Percentiles rank a stretch among this genome's conserved stretches.
Evolutionary conservation across 2,113 vertebrate species (phyloP).

Genomic region (Sinocyclocheilus anophthalmus): DNA sequence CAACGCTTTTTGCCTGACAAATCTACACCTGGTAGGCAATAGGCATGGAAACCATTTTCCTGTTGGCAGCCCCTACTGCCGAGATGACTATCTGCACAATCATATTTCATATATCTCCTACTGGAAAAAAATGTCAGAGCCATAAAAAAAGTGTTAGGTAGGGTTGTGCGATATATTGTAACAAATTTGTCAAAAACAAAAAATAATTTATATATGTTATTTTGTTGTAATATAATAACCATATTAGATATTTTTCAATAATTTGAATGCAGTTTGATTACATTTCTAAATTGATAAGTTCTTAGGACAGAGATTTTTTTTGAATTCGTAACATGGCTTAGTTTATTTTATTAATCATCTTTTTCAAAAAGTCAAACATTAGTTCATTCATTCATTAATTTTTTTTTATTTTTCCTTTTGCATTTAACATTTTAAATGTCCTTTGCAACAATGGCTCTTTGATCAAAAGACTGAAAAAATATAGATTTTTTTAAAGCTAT

Average conservation of each 20-base stretch:
- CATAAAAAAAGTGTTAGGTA: too few species aligned
- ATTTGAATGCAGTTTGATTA: neutral
- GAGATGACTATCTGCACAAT: slow-evolving; percentile 20
- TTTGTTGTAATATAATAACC: neutral
- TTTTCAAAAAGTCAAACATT: neutral
- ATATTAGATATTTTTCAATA: neutral
- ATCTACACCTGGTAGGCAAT: slow-evolving; percentile 74
- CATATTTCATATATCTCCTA: neutral
- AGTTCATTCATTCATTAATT: neutral
- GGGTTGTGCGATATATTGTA: too few species aligned
- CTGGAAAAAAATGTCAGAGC: neutral
- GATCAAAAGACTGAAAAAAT: neutral
- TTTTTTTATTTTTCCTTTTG: neutral
- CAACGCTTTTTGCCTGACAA: slow-evolving; percentile 69
- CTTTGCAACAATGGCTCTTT: neutral
- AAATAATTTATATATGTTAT: neutral
- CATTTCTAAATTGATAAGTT: neutral
- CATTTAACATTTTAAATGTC: neutral
- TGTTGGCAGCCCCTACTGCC: slow-evolving; percentile 23
- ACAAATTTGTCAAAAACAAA: too few species aligned
- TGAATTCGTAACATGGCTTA: neutral
- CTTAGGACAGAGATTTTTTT: neutral
- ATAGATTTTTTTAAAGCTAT: neutral
- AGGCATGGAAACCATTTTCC: slow-evolving; percentile 67
- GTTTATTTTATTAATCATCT: neutral